Evolutionary conservation across 2,797 vertebrate genomes (phyloP).

Genomic region (Capromys pilorides): DNA sequence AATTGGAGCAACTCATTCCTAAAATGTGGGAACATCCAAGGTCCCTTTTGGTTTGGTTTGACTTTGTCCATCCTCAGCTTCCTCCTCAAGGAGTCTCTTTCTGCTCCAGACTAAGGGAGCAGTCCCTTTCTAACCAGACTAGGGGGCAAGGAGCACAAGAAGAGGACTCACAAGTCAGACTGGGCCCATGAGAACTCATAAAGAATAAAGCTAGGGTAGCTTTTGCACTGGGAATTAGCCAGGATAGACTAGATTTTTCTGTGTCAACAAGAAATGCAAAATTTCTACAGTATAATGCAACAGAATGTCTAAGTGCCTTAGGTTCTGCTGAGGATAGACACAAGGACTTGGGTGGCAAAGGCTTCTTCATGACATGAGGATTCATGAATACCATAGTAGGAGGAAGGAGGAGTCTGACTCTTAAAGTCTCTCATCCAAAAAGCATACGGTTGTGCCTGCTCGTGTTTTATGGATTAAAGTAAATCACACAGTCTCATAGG

Average conservation of each 20-base stretch:
- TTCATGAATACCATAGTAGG: not conserved
- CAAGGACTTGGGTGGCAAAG: not conserved
- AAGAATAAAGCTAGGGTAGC: not conserved
- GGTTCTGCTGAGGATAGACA: not conserved
- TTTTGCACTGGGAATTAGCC: not conserved
- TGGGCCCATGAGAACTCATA: not conserved
- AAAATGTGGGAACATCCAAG: not conserved
- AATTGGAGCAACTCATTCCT: not conserved
- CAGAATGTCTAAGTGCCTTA: no score
- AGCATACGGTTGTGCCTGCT: not conserved
- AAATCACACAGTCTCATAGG: not conserved
- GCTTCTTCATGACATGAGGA: not conserved
- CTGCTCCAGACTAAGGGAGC: no score
- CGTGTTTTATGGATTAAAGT: not conserved
- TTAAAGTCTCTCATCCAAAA: not conserved
- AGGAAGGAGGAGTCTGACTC: not conserved
- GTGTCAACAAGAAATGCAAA: slow-evolving; percentile 16
- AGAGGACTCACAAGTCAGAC: no score
- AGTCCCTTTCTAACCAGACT: no score
- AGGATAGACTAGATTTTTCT: not conserved
- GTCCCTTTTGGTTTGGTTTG: not conserved
- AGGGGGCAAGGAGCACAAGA: no score
- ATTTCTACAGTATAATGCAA: not conserved
- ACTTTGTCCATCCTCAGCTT: not conserved
- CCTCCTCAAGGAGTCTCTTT: not conserved